phyloP scores from a whole-genome alignment of 2,113 vertebrate genomes.

The Lepus timidus region DNA sequence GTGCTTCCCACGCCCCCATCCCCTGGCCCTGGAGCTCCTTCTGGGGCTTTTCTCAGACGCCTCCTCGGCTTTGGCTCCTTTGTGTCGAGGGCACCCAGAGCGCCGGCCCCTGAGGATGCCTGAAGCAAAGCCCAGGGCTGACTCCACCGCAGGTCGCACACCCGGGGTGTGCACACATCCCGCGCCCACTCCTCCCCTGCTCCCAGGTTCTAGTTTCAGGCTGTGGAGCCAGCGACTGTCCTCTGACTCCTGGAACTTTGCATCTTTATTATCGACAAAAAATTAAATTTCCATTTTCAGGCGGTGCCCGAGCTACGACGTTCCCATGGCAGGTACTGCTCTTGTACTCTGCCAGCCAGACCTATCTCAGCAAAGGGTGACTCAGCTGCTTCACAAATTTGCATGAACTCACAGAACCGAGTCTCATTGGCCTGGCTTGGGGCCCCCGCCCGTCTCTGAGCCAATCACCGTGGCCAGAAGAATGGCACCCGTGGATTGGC shows the following conservation, averaged over 20 bases:
- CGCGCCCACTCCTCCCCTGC: not conserved
- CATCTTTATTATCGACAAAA: not conserved
- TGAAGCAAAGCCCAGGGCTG: not conserved
- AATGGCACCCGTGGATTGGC: too few relatives aligned
- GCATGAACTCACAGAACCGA: too few relatives aligned
- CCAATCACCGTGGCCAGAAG: too few relatives aligned
- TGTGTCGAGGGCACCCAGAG: not conserved
- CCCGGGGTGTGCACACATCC: not conserved
- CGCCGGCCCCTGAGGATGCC: not conserved
- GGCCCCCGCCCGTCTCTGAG: too few relatives aligned
- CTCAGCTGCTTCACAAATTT: too few relatives aligned
- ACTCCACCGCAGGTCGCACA: not conserved
- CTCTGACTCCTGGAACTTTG: not conserved
- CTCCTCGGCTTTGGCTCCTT: not conserved
- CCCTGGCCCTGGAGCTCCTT: too few relatives aligned
- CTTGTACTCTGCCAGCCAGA: too few relatives aligned
- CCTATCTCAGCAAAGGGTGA: too few relatives aligned
- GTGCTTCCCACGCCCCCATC: rapidly evolving
- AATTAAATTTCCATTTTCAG: not conserved
- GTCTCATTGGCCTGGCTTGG: too few relatives aligned
- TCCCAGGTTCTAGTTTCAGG: not conserved
- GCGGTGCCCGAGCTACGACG: not conserved
- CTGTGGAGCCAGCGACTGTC: not conserved
- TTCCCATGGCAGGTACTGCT: too few relatives aligned
- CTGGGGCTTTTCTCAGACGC: not conserved